Base-by-base conservation (phyloP, 2,797 vertebrate genomes). In the Oreortyx pictus region DNA sequence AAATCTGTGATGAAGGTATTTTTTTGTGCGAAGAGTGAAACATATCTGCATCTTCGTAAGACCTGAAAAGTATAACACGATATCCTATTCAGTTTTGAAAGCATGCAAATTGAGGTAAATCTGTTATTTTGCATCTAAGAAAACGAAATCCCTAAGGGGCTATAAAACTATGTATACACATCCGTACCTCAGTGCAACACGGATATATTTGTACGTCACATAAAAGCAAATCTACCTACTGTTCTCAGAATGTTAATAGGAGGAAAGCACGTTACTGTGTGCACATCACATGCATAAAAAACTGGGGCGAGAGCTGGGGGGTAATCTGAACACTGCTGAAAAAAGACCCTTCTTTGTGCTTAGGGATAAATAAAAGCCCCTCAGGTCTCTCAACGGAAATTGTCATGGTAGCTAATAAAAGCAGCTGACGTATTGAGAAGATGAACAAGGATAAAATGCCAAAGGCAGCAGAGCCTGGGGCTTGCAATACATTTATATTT, bases 71-170 rank as follows among this genome's bases (percentile, higher is more conserved):
- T 97, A 96, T 74, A 96, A 97, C 89, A 95, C 91, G 91, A 95
- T 83, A 92, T 91, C 95, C 88, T 95, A 93, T 57, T 82, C 79
- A 91, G 91, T 96, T 93, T 87, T 95, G 95, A 95, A 95, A 96
- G 97, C 95, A 97, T 96, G 96, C 97, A 96, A 91, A 96, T 90
- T 95, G 96, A 98, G 97, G 97, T 97, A 98, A 97, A 97, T 86
- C 60, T 90, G 95, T 94, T 91, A 87, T 90, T 96, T 95, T 87
- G 94, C 92, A 88, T 96, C 94, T 95, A 95, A 96, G 95, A 96
- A 97, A 96, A 97, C 3, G 43, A 94, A 96, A 85, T 94, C 68
- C 94, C 91, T 82, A 91, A 90, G 95, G 80, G 92, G 90, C 89
- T 93, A 88, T 80, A 59, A 65, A 90, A 59, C 70, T 90, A 4